Evolutionary conservation across 2,888 invertebrate genomes (phyloP).

Genomic region (Ligdia adustata): DNA sequence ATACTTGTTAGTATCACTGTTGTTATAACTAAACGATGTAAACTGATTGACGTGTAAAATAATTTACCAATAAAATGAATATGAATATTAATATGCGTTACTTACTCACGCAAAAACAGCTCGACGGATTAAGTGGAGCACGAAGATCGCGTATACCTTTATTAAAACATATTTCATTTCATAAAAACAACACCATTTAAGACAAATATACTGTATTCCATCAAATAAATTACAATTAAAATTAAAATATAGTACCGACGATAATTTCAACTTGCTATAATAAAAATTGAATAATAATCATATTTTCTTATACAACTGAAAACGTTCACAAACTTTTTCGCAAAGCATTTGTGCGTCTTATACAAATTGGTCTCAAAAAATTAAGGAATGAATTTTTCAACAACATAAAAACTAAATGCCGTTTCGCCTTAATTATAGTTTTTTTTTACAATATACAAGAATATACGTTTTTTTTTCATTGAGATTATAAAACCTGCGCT

Average conservation of each 20-base stretch:
- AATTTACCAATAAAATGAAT: too few relatives aligned
- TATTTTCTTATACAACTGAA: constrained; percentile 43
- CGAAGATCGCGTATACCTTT: too few relatives aligned
- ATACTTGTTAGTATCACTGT: too few relatives aligned
- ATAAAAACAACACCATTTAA: constrained; percentile 45
- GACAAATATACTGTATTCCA: constrained; percentile 82
- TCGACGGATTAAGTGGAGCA: too few relatives aligned
- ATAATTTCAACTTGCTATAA: constrained; percentile 61
- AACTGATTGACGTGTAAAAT: too few relatives aligned
- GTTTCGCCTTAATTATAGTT: constrained; percentile 46
- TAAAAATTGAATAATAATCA: constrained; percentile 55
- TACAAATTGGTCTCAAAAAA: constrained; percentile 33
- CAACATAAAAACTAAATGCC: constrained; percentile 33
- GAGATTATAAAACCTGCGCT: constrained; percentile 68
- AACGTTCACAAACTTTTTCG: constrained; percentile 32
- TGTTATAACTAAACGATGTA: too few relatives aligned
- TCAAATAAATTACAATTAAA: constrained; percentile 79
- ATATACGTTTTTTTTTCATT: constrained; percentile 50
- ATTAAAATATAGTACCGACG: constrained; percentile 74
- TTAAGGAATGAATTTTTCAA: constrained; percentile 50
- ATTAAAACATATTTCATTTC: too few relatives aligned
- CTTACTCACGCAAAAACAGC: too few relatives aligned
- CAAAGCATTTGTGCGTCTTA: constrained; percentile 62
- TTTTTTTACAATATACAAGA: constrained; percentile 53
- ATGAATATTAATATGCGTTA: too few relatives aligned